Conservation (phyloP, 2,113 vertebrate genomes). For the Silurus asotus region DNA sequence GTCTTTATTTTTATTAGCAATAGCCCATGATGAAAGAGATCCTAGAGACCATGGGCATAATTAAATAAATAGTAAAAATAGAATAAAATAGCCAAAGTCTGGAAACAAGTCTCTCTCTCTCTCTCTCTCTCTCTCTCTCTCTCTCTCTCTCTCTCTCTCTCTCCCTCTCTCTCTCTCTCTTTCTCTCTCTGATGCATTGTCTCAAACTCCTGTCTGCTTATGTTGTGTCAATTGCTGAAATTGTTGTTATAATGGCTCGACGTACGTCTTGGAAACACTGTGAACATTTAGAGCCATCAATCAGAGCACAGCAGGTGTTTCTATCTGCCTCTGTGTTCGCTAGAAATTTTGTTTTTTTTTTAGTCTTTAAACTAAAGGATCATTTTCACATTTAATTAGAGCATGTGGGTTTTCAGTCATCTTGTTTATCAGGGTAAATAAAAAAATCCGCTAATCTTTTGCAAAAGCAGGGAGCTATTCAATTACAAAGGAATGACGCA, state of each 20-base stretch:
- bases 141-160: not conserved
- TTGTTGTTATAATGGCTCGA: constrained; percentile 29
- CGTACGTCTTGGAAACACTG: constrained; percentile 19
- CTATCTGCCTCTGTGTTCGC: constrained; percentile 17
- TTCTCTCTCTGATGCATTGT: not conserved
- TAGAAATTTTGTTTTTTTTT: not conserved
- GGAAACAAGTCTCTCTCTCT: not conserved
- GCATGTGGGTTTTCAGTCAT: not conserved
- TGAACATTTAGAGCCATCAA: constrained; percentile 26
- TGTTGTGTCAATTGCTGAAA: constrained; percentile 32
- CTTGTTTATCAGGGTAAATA: not conserved
- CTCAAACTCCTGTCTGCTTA: not conserved
- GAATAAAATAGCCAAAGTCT: not conserved
- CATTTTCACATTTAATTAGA: not conserved
- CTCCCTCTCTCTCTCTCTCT: not conserved
- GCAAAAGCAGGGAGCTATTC: not conserved
- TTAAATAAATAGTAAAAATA: not conserved
- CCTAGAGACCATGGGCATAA: not conserved
- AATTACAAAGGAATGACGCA: not conserved
- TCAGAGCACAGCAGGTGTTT: constrained; percentile 28
- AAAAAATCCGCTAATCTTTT: not conserved
- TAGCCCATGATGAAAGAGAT: not conserved
- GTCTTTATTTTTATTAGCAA: not conserved
- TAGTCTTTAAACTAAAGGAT: not conserved
- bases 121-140: not conserved